These are phyloP conservation scores for Caenorhabditis sp. DNA, from an alignment of 2,888 invertebrate genomes.

Conservation along the genomic window DNA sequence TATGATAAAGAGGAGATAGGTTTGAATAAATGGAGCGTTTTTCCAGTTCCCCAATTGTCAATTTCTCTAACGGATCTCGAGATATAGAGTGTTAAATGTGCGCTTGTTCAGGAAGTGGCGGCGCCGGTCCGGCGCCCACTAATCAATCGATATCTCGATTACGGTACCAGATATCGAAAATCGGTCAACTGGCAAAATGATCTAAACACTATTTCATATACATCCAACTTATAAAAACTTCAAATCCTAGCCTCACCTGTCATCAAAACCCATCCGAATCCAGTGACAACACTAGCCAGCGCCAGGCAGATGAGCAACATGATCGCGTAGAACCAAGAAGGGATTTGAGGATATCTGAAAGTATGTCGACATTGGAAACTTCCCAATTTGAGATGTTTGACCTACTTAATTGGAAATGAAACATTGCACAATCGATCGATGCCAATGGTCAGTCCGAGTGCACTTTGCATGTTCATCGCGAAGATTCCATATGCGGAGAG, in stretches of 20 bases:
- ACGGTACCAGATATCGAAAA: no score
- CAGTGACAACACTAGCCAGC: conserved; percentile 33
- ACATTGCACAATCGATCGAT: conserved; percentile 66
- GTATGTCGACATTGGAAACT: no score
- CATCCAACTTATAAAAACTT: neutral
- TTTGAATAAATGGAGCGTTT: neutral
- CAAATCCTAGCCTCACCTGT: no score
- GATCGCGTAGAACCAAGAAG: conserved; percentile 31
- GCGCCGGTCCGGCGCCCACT: no score
- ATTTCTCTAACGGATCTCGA: no score
- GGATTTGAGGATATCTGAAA: conserved; percentile 57
- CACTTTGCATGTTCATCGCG: conserved; percentile 68
- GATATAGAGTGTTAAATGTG: no score
- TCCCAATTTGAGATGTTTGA: neutral
- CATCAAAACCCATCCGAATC: conserved; percentile 40
- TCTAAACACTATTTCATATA: no score
- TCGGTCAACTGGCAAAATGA: no score
- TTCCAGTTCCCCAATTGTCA: no score
- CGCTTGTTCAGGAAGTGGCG: no score
- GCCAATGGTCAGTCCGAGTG: conserved; percentile 65
- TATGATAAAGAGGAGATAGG: neutral
- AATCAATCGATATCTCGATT: no score
- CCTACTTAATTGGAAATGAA: conserved; percentile 63
- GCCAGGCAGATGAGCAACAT: conserved; percentile 27
- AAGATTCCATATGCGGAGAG: conserved; percentile 65